Percentiles rank a stretch among this genome's conserved stretches.
Evolutionary conservation across 2,797 vertebrate species (phyloP).

Genomic region (Arvicola amphibius): DNA sequence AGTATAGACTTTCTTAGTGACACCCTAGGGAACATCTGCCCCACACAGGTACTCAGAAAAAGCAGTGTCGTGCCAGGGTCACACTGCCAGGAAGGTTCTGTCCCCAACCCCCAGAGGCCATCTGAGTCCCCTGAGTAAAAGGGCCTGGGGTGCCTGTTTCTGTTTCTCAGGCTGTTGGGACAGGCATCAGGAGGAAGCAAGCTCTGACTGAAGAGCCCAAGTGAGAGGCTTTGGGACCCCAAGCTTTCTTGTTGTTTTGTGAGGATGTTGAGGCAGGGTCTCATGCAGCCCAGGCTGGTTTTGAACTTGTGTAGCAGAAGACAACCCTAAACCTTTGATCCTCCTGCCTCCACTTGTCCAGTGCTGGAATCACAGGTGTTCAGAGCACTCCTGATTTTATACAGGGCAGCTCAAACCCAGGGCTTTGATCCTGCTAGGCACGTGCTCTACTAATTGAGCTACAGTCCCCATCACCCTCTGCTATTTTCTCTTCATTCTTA

Average conservation of each 20-base stretch:
- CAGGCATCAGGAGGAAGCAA: neutral
- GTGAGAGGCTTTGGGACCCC: neutral
- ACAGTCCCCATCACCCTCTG: neutral
- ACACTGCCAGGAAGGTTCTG: neutral
- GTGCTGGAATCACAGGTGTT: neutral
- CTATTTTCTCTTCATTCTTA: too few species aligned
- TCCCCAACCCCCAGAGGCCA: neutral
- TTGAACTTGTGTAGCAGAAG: neutral
- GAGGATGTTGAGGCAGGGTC: neutral
- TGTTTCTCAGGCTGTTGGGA: neutral
- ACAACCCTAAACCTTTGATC: neutral
- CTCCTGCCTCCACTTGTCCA: neutral
- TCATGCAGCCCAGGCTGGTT: neutral
- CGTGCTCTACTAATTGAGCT: neutral
- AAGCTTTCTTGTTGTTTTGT: neutral
- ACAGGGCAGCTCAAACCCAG: neutral
- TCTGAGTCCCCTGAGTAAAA: neutral
- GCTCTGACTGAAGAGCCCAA: too few species aligned
- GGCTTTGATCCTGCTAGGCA: neutral
- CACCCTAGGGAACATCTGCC: neutral
- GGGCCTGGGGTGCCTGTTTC: neutral
- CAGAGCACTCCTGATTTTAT: neutral
- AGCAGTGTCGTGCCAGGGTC: neutral
- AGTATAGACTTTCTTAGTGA: neutral
- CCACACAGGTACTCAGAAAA: neutral